phyloP scores from a whole-genome alignment of 35 echinoderm and acorn worm species.

The Chiridota heheva region DNA sequence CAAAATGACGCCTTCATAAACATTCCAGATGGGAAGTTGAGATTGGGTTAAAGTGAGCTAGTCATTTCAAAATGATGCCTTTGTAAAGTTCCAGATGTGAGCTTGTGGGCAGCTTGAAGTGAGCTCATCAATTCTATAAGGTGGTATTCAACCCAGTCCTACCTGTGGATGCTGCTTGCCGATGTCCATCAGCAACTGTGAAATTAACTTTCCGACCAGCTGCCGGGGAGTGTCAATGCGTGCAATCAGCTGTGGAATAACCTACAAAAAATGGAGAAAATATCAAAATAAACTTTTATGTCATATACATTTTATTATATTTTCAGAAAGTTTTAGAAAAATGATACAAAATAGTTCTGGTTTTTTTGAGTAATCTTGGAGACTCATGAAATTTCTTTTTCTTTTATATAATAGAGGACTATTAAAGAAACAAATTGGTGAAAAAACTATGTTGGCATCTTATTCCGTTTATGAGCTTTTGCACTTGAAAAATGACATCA shows the following conservation, averaged over 20 bases:
- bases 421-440: too few species aligned
- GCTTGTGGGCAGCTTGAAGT: neutral
- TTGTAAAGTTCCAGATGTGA: neutral
- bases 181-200: slow-evolving; percentile 92
- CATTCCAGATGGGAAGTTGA: too few species aligned
- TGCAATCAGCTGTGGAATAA: slow-evolving; percentile 97
- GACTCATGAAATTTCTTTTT: neutral
- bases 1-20: too few species aligned
- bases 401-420: too few species aligned
- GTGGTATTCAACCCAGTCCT: slow-evolving; percentile 1
- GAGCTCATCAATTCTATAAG: too few species aligned
- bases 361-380: too few species aligned
- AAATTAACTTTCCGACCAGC: slow-evolving; percentile 84
- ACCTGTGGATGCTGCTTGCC: slow-evolving; percentile 99
- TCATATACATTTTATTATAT: neutral
- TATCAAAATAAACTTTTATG: neutral
- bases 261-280: slow-evolving; percentile 60
- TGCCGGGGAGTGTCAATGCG: slow-evolving; percentile 95
- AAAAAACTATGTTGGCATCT: too few species aligned
- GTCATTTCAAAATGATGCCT: neutral
- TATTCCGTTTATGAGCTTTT: too few species aligned
- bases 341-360: too few species aligned
- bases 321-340: too few species aligned
- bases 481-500: too few species aligned
- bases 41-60: neutral